A percentile compares a stretch with the other conserved stretches of the same genome.
Conservation (phyloP, 2,113 vertebrate species). For the Terrapene triunguis region DNA sequence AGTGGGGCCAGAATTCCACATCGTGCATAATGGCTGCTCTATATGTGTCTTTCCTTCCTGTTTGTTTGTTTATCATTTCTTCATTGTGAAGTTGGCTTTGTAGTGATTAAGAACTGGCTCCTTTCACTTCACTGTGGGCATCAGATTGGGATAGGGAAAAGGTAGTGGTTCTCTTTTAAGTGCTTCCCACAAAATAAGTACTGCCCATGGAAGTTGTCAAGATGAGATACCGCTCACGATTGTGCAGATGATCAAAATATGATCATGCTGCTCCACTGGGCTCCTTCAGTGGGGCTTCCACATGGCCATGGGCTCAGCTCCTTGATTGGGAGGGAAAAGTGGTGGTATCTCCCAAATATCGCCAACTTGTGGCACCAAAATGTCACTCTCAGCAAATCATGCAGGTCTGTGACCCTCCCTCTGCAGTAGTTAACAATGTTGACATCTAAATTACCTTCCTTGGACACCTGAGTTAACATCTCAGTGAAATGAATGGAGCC, state of each 20-base stretch:
- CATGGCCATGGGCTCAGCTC: background rate
- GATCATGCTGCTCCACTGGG: background rate
- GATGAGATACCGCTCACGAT: background rate
- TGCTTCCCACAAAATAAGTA: background rate
- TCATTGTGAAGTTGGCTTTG: background rate
- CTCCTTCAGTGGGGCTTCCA: background rate
- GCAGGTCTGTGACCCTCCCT: background rate
- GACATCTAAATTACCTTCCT: constrained; percentile 61
- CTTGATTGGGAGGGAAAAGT: background rate
- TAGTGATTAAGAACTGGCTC: rapidly evolving
- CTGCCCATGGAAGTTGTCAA: constrained; percentile 4
- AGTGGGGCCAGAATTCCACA: background rate
- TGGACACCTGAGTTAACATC: constrained; percentile 11
- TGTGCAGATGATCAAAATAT: constrained; percentile 43
- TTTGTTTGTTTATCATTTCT: background rate
- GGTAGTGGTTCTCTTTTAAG: background rate
- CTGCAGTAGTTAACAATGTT: background rate
- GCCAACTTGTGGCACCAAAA: constrained; percentile 54
- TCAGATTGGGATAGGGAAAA: background rate
- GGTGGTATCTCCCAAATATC: constrained; percentile 43
- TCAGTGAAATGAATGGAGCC: constrained; percentile 31
- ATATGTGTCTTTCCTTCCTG: background rate
- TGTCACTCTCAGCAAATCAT: constrained; percentile 54
- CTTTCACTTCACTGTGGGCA: constrained; percentile 15
- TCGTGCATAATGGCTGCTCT: background rate